These are phyloP conservation scores for Nephila pilipes DNA, from an alignment of 1,140 invertebrate genomes.

Conservation along the genomic window DNA sequence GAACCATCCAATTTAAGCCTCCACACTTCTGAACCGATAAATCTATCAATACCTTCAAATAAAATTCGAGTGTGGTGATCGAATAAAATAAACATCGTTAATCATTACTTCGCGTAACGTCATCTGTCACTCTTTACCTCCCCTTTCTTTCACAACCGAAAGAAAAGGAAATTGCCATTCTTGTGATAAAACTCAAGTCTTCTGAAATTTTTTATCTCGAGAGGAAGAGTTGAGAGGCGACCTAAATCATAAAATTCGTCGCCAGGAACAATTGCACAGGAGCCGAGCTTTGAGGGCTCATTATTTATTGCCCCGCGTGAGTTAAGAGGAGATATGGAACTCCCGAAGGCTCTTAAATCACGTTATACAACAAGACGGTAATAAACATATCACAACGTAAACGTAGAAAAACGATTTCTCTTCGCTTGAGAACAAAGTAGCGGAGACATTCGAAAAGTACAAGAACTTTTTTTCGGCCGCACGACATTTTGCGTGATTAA, in stretches of 20 bases:
- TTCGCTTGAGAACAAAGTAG: background rate
- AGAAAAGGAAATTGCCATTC: no score
- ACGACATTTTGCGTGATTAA: background rate
- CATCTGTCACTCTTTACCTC: background rate
- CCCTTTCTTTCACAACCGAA: background rate
- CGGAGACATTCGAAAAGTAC: slow-evolving; percentile 13
- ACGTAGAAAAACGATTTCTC: background rate
- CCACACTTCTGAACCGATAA: background rate
- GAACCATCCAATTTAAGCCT: no score
- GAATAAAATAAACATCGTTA: background rate
- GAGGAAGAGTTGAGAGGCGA: background rate
- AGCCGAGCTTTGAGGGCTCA: slow-evolving; percentile 1
- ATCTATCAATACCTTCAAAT: background rate
- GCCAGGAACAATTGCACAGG: background rate
- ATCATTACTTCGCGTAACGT: background rate
- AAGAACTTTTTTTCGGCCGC: background rate
- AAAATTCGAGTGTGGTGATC: background rate
- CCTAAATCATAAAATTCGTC: slow-evolving; percentile 21
- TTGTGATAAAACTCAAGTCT: no score
- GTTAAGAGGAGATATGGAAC: background rate
- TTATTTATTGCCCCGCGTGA: background rate
- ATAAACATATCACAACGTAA: slow-evolving; percentile 16
- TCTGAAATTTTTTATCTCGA: slow-evolving; percentile 1
- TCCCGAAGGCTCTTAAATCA: background rate
- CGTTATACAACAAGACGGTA: background rate